Base-by-base conservation (phyloP, 37 sponge, comb jelly and placozoan genomes). In the Diacarnus erythraeanus region DNA sequence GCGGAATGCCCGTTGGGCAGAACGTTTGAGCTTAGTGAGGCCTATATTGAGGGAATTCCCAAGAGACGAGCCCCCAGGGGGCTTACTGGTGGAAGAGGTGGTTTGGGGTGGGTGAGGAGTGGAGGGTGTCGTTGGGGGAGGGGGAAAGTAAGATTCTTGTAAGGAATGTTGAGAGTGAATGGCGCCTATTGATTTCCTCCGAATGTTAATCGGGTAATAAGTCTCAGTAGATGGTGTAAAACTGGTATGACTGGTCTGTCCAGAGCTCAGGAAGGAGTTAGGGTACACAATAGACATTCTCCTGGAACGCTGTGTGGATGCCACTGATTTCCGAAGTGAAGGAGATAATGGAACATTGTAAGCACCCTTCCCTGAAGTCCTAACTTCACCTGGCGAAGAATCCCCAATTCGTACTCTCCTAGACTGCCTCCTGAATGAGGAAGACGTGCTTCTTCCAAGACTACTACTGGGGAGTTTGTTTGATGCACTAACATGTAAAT, bases 401-500 rank as follows among this genome's bases (percentile, higher is more conserved):
- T 61, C 64, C n/a, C 6, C 20, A 58, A 59, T 6, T 20, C 64
- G 77, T 1, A 78, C 67, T 36, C 56, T n/a, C 20, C 30, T 64
- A 1, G 59, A 6, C 29, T 69, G 72, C 34, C 36, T 66, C 41
- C 21, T 38, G n/a, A n/a, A n/a, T n/a, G n/a, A n/a, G 0, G 27
- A 17, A 3, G 72, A 72, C 21, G 0, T 57, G 41, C 2, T 47
- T 56, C 70, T 54, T 22, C 37, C 22, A 21, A 71, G 25, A 21
- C 26, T 25, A 1, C 59, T 38, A 21, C 22, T 9, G 21, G 69
- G 6, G 10, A 12, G 12, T 20, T 36, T 43, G 65, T n/a, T 25
- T 0, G 40, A 18, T 43, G 66, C 61, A 36, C 72, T 85, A 21
- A 85, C 74, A 31, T 40, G 78, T n/a, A 85, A 60, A 39, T 78